Base-by-base conservation (phyloP, 2,888 invertebrate species). In the Mythimna vitellina region DNA sequence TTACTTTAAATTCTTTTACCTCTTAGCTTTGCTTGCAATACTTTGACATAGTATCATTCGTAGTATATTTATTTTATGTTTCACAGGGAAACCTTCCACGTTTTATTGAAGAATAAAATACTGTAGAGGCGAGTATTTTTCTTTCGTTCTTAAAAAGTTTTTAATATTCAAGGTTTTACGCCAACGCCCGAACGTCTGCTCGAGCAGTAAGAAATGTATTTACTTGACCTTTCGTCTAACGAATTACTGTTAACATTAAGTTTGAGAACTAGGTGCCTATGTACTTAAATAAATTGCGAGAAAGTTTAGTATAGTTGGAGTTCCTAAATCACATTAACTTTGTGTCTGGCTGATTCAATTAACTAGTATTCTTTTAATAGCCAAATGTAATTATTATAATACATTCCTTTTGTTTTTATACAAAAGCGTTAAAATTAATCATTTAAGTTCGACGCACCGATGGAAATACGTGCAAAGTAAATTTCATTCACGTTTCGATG, bases 1-100 rank as follows among this genome's bases (percentile, higher is more conserved):
- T 94, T 93, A 93, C 93, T 94, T 94, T 92, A 93, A 94, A 93
- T 93, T 94, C 91, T 94, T 93, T 93, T 92, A 91, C 91, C 93
- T 93, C 92, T 92, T 90, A 93, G 90, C 92, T 93, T 93, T 92
- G 91, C 93, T 89, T 88, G 91, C 90, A 88, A 92, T 93, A 93
- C 92, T 92, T 92, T 88, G 87, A 87, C 89, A 87, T 87, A 91
- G 93, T 93, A 93, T 93, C 92, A 91, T 91, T 91, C 88, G 74
- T 83, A 85, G 88, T 90, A 80, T 70, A 74, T 81, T 67, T 90
- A 88, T 90, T 90, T 91, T 68, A 90, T 89, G 85, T 90, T 89
- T 86, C 80, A 85, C 80, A 82, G 78, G 82, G 85, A 88, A 82
- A 83, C 67, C 17, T 78, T 86, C 58, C 60, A 58, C 77, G 63